phyloP scores from a whole-genome alignment of 2,888 invertebrate species.

The Cyclophora albipunctata region DNA sequence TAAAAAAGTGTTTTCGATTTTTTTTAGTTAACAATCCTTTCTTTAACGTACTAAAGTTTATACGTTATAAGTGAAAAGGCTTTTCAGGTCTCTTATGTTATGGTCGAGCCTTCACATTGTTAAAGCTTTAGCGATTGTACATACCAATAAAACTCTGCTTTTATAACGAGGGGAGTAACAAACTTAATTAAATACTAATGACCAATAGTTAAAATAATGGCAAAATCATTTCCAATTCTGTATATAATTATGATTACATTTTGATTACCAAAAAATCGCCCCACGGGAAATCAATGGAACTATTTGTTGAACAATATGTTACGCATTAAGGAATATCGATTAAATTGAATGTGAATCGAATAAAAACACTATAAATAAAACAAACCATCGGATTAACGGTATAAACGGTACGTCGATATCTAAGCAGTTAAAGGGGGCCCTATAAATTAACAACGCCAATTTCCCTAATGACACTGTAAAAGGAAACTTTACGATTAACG shows the following conservation, averaged over 20 bases:
- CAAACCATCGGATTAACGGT: slow-evolving; percentile 68
- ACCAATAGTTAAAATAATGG: background rate
- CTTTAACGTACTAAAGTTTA: no score
- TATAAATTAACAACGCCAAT: slow-evolving; percentile 71
- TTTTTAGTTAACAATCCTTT: no score
- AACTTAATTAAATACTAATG: background rate
- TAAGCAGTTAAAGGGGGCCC: slow-evolving; percentile 56
- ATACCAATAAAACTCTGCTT: background rate
- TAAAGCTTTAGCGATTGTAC: background rate
- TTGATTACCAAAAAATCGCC: slow-evolving; percentile 10
- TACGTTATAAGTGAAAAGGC: no score
- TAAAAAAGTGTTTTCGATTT: no score
- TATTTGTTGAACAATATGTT: background rate
- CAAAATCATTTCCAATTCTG: no score
- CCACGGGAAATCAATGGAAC: background rate
- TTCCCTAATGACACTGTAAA: slow-evolving; percentile 74
- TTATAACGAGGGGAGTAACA: background rate
- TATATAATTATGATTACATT: background rate
- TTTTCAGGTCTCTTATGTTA: no score
- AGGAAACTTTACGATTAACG: slow-evolving; percentile 65
- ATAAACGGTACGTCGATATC: slow-evolving; percentile 63
- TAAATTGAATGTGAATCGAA: slow-evolving; percentile 45
- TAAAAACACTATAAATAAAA: slow-evolving; percentile 65
- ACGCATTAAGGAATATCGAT: slow-evolving; percentile 13
- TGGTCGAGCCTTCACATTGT: no score